Conservation (phyloP, 2,888 invertebrate species). For the Cheilosia vernalis region DNA sequence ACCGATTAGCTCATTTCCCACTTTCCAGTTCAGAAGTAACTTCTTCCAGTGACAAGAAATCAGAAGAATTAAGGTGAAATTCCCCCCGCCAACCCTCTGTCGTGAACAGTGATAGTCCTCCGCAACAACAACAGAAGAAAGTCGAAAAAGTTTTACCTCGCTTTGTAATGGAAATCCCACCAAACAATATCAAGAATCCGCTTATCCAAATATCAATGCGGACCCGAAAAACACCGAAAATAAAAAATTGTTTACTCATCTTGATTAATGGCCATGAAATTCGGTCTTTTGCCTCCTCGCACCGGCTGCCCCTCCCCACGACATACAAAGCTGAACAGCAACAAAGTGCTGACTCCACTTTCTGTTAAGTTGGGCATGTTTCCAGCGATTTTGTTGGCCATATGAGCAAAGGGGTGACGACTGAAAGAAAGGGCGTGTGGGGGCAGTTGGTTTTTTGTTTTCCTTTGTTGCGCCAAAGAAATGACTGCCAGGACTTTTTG, state of each 20-base stretch:
- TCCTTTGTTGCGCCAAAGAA: conserved; percentile 15
- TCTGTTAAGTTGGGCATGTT: conserved; percentile 52
- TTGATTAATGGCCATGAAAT: conserved; percentile 72
- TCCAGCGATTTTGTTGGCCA: conserved; percentile 23
- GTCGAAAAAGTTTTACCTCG: background rate
- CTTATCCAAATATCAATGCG: conserved; percentile 43
- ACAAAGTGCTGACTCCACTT: conserved; percentile 62
- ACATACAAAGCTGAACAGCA: conserved; percentile 11
- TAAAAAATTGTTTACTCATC: conserved; percentile 71
- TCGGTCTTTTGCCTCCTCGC: conserved; percentile 13
- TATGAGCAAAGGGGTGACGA: conserved; percentile 15
- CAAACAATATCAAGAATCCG: conserved; percentile 25
- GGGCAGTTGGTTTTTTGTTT: background rate
- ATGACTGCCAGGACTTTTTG: conserved; percentile 33
- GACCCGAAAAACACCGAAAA: conserved; percentile 46
- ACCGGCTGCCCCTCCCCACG: background rate
- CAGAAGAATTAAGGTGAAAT: conserved; percentile 9
- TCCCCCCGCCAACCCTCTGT: background rate
- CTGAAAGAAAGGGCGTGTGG: conserved; percentile 54
- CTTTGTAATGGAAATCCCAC: conserved; percentile 35
- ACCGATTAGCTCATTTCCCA: conserved; percentile 34
- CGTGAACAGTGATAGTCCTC: conserved; percentile 15
- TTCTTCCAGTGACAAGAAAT: conserved; percentile 41
- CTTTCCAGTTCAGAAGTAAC: background rate
- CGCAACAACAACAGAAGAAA: background rate